These are phyloP conservation scores for Cyphomyrus discorhynchus DNA, from an alignment of 2,113 vertebrate species.

Conservation along the genomic window DNA sequence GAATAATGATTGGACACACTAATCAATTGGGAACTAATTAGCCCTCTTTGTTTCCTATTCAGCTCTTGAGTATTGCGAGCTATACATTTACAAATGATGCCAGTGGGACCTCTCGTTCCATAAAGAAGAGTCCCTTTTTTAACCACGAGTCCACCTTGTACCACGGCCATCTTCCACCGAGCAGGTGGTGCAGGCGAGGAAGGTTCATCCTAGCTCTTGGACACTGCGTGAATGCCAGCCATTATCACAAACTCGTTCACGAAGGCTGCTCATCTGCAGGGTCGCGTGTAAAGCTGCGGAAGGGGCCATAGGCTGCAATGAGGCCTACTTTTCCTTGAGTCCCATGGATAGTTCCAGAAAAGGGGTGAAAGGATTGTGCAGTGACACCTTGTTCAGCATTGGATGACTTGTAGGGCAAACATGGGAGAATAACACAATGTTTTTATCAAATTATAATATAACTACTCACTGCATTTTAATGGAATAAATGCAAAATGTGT, in stretches of 20 bases:
- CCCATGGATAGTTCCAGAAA: not conserved
- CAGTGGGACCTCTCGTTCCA: not conserved
- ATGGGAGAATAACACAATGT: not conserved
- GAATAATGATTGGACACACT: constrained; percentile 12
- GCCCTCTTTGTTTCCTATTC: constrained; percentile 1
- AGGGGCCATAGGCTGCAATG: not conserved
- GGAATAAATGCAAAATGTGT: not conserved
- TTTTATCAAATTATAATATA: not conserved
- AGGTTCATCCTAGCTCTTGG: not conserved
- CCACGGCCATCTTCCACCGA: not conserved
- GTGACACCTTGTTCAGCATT: not conserved
- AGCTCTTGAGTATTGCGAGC: not conserved
- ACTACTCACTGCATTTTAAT: not conserved
- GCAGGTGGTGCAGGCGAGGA: not conserved
- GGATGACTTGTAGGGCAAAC: not conserved
- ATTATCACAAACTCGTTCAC: not conserved
- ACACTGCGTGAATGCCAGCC: not conserved
- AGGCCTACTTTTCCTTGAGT: not conserved
- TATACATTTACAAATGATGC: constrained; percentile 14
- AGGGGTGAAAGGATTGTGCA: not conserved
- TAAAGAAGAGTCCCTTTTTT: not conserved
- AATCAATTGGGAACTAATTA: constrained; percentile 19
- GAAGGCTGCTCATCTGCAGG: not conserved
- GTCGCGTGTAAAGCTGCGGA: not conserved
- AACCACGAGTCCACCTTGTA: not conserved